These are phyloP conservation scores for Drosophila tanythrix DNA, from an alignment of 2,888 invertebrate species.

Conservation along the genomic window DNA sequence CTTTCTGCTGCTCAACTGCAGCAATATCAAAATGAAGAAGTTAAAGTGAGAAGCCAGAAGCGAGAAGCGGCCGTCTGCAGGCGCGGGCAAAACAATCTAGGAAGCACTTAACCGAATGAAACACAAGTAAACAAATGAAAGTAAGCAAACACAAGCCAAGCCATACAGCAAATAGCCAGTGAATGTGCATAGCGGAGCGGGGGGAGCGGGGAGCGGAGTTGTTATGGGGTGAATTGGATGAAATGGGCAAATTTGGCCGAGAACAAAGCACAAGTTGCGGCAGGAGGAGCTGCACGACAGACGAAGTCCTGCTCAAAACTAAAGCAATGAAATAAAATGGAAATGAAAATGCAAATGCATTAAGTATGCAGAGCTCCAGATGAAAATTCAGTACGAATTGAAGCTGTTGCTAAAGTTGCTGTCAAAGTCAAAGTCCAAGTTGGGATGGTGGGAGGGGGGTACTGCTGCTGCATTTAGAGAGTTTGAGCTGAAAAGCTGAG, in stretches of 20 bases:
- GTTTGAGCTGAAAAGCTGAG: slow-evolving; percentile 1
- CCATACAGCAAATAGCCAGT: slow-evolving; percentile 68
- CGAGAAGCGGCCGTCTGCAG: slow-evolving; percentile 23
- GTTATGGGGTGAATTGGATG: neutral
- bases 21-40: slow-evolving; percentile 25
- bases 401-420: slow-evolving; percentile 11
- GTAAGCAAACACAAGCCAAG: slow-evolving; percentile 74
- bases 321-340: slow-evolving; percentile 75
- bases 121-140: slow-evolving; percentile 80
- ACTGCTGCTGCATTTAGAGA: neutral
- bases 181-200: slow-evolving; percentile 13
- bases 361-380: slow-evolving; percentile 70
- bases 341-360: slow-evolving; percentile 73
- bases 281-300: neutral
- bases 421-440: neutral
- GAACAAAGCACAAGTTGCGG: slow-evolving; percentile 43
- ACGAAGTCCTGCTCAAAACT: slow-evolving; percentile 55
- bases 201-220: neutral
- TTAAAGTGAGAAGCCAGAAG: slow-evolving; percentile 25
- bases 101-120: slow-evolving; percentile 81
- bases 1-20: slow-evolving; percentile 4
- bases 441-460: neutral
- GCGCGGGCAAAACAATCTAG: slow-evolving; percentile 74
- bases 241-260: slow-evolving; percentile 8
- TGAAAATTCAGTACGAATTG: slow-evolving; percentile 38